Evolutionary conservation across 2,113 vertebrate genomes (phyloP).

Genomic region (Okapia johnstoni): DNA sequence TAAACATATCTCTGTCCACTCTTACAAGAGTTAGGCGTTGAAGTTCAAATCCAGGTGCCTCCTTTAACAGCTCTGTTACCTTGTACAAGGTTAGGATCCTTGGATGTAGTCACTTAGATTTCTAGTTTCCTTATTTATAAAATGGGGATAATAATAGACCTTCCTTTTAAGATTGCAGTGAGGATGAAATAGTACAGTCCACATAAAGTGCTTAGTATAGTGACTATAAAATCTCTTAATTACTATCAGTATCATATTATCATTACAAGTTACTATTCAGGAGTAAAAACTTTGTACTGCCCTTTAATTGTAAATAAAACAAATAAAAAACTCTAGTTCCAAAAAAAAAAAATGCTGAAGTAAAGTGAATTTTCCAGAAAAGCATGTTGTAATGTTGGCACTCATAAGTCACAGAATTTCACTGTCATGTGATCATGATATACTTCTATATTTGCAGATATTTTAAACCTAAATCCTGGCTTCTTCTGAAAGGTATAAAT

Average conservation of each 20-base stretch:
- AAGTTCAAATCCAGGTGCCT: background rate
- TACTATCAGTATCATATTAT: background rate
- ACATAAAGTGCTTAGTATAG: background rate
- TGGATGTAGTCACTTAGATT: background rate
- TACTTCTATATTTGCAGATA: conserved; percentile 6
- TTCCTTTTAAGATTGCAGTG: background rate
- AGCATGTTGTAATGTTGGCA: background rate
- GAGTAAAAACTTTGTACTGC: background rate
- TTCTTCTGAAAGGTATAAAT: background rate
- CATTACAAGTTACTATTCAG: background rate
- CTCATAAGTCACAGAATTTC: background rate
- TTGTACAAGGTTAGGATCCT: background rate
- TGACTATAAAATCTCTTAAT: background rate
- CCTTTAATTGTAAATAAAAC: background rate
- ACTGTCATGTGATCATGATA: background rate
- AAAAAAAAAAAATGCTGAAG: background rate
- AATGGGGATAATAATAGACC: background rate
- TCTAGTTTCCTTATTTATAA: background rate
- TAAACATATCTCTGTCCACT: background rate
- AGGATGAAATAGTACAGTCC: background rate
- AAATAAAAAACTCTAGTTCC: background rate
- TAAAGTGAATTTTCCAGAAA: background rate
- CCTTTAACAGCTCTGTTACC: background rate
- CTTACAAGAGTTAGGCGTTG: rapidly evolving
- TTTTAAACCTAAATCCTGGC: conserved; percentile 20